phyloP scores from a whole-genome alignment of 2,113 vertebrate genomes.

The Erythrolamprus reginae region DNA sequence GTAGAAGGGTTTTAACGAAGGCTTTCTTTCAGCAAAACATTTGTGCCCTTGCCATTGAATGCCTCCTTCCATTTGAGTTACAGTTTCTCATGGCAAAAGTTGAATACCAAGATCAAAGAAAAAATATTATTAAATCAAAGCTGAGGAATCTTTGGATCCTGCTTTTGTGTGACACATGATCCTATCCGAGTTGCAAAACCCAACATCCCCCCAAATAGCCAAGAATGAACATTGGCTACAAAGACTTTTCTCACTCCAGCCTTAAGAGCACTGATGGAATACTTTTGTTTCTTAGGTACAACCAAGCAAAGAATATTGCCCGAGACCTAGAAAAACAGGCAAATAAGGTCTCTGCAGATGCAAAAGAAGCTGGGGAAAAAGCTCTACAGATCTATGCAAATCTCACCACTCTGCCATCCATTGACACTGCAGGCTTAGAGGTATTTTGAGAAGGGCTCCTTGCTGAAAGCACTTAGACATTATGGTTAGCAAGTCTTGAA shows the following conservation, averaged over 20 bases:
- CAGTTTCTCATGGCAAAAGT: neutral
- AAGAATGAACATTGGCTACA: neutral
- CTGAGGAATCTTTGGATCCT: neutral
- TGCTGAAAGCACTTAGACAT: accelerated
- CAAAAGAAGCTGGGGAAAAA: slow-evolving; percentile 83
- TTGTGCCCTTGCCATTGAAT: neutral
- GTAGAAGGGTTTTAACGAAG: neutral
- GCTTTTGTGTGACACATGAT: neutral
- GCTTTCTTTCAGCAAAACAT: neutral
- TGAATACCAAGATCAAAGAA: neutral
- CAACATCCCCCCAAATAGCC: neutral
- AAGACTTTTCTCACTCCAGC: neutral
- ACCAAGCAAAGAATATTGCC: slow-evolving; percentile 86
- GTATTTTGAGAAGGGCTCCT: slow-evolving; percentile 50
- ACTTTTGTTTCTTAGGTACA: slow-evolving; percentile 73
- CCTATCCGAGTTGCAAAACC: neutral
- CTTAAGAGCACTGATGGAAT: neutral
- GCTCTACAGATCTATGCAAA: slow-evolving; percentile 91
- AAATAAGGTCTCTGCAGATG: slow-evolving; percentile 80
- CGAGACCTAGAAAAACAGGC: slow-evolving; percentile 91
- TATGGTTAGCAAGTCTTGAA: accelerated
- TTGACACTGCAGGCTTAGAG: slow-evolving; percentile 83
- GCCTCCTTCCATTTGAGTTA: neutral
- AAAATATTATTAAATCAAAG: neutral
- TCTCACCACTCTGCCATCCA: slow-evolving; percentile 77